phyloP scores from a whole-genome alignment of 1,140 invertebrate species.

The Zaprionus gabonicus region DNA sequence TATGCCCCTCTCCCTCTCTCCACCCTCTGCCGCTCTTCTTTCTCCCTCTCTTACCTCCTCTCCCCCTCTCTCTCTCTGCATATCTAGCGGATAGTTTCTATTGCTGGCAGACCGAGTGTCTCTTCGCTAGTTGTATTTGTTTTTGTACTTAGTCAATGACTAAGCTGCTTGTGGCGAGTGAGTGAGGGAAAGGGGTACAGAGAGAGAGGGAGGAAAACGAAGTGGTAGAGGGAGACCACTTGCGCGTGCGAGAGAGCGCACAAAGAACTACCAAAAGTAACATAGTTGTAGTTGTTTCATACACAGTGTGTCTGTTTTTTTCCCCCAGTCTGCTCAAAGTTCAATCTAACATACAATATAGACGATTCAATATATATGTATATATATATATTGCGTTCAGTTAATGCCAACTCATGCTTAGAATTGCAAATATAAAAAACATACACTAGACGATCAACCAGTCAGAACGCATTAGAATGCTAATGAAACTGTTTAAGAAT shows the following conservation, averaged over 20 bases:
- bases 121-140: conserved; percentile 51
- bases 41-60: conserved; percentile 9
- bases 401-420: conserved; percentile 65
- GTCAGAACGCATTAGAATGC: conserved; percentile 64
- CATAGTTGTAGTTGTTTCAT: conserved; percentile 26
- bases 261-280: conserved; percentile 23
- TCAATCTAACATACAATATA: conserved; percentile 15
- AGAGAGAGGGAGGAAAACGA: neutral
- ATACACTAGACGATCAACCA: conserved; percentile 47
- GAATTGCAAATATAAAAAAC: conserved; percentile 33
- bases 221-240: neutral
- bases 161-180: conserved; percentile 21
- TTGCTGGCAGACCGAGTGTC: conserved; percentile 70
- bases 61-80: neutral
- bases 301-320: conserved; percentile 11
- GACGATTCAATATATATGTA: conserved; percentile 20
- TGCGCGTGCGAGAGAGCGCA: conserved; percentile 5
- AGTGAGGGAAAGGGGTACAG: neutral
- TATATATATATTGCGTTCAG: conserved; percentile 8
- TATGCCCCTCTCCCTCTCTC: conserved; percentile 3
- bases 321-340: conserved; percentile 42
- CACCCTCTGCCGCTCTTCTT: too few relatives aligned
- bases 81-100: conserved; percentile 56
- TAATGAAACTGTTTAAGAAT: conserved; percentile 46
- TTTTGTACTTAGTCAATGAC: conserved; percentile 52